Evolutionary conservation across 2,113 vertebrate genomes (phyloP), one percentile per base, ranked within the genome.

Genomic region (Alexandromys fortis): DNA sequence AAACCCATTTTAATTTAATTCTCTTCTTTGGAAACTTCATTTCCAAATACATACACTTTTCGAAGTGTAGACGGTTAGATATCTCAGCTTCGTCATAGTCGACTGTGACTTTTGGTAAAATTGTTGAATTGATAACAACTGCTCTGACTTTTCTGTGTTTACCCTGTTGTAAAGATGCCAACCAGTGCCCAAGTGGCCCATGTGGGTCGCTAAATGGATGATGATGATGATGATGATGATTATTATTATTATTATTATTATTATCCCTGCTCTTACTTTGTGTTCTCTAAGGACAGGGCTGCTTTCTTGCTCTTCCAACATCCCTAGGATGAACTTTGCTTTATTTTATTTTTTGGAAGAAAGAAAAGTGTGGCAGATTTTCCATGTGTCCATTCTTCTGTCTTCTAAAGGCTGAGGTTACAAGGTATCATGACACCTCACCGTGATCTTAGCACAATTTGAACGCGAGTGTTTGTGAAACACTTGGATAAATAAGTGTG

Each of bases 141-240:
- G 42, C 42, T 93, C 77, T 90, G 63, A 86, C 95, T 16, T 89
- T 91, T 49, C n/a, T 75, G 1, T 92, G 72, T 42, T 95, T 95
- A 14, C 38, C 93, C 11, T 76, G 45, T n/a, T 14, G 47, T 94
- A 65, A 82, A 95, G 28, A 73, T 35, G 55, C 76, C 94, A 38
- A 85, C 33, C 22, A 92, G 21, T 5, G 16, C 12, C 67, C n/a
- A 78, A 35, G 14, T 52, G 61, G 22, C 12, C 21, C 14, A 0
- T 78, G n/a, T 14, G 52, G 49, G 42, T 19, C 79, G 2, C 55
- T 79, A 92, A 67, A 14, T 58, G 33, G 76, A 9, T 47, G 1
- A 47, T 47, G 1, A 47, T 47, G 1, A 7, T 47, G 7, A 47
- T 47, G 1, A 47, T 81, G 70, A 42, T 47, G 7, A 49, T 47